These are phyloP conservation scores for Cheilosia soror DNA, from an alignment of 2,888 invertebrate species.

Conservation along the genomic window DNA sequence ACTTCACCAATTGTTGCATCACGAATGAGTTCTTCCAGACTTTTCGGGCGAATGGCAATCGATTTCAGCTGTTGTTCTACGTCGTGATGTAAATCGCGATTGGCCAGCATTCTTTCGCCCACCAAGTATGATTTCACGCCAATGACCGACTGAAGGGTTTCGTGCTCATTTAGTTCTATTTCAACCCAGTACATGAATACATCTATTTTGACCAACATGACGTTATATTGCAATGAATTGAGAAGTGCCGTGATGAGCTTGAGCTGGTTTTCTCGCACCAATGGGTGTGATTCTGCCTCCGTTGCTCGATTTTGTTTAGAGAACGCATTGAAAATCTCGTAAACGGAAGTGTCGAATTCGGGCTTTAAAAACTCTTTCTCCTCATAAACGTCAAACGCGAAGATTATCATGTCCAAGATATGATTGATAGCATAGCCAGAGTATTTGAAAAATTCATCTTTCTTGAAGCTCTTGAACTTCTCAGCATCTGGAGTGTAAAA, in stretches of 20 bases:
- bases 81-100: constrained; percentile 78
- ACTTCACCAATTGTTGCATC: constrained; percentile 79
- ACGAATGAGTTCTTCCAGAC: constrained; percentile 77
- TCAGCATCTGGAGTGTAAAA: constrained; percentile 80
- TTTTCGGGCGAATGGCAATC: constrained; percentile 79
- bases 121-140: constrained; percentile 78
- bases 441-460: constrained; percentile 78
- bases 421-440: constrained; percentile 79
- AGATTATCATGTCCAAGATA: constrained; percentile 78
- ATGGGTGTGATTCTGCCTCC: constrained; percentile 9
- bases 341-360: constrained; percentile 76
- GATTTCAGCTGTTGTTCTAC: constrained; percentile 78
- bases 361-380: constrained; percentile 67
- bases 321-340: constrained; percentile 76
- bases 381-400: constrained; percentile 78
- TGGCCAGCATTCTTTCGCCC: constrained; percentile 77
- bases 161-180: constrained; percentile 76
- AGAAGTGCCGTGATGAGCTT: constrained; percentile 78
- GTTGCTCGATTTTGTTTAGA: constrained; percentile 56
- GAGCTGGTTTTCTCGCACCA: constrained; percentile 77
- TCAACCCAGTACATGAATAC: constrained; percentile 81
- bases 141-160: constrained; percentile 78
- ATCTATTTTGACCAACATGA: constrained; percentile 79
- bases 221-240: constrained; percentile 79
- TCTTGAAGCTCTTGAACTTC: constrained; percentile 78